Base-by-base conservation (phyloP, 2,113 vertebrate species). In the Cottus gobio region DNA sequence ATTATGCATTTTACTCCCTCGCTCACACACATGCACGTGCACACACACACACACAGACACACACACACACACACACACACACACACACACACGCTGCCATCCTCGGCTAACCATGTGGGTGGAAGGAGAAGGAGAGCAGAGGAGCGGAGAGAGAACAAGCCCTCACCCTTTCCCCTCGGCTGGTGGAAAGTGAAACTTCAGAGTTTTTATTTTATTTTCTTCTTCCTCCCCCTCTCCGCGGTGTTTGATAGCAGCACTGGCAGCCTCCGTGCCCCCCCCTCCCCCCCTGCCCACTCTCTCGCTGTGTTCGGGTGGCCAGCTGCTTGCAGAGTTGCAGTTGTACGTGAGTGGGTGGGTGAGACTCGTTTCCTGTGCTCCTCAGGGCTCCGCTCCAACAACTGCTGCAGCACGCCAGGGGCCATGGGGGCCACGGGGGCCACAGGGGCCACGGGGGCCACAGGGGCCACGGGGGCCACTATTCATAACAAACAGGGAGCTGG, bases 291-390 rank as follows among this genome's bases (percentile, higher is more conserved):
- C 93, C 92, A 93, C 86, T 92, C 93, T 92, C 90, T 92, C 85
- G 87, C 91, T 93, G 85, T 94, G 90, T 94, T 92, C 87, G 94
- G 92, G 93, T 94, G 92, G 77, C 92, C 94, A 82, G 95, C 95
- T 95, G 95, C 93, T 94, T 85, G 91, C 91, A 88, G 93, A 88
- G 91, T 89, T 93, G 92, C 91, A 87, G 92, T 93, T 93, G 91
- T 95, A 94, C 94, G 85, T 68, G 80, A 96, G 94, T 96, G 93
- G 91, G 90, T 94, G 95, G 96, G 95, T 96, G 96, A 97, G 96
- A 97, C 92, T 95, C 92, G 89, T 97, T 96, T 97, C 96, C 96
- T 97, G 95, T 97, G 95, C 96, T 96, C 95, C 96, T 96, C 96
- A 97, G 96, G 96, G 95, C 94, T 95, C 92, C 95, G 95, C 96